A percentile compares a stretch with the other conserved stretches of the same genome.
phyloP scores from a whole-genome alignment of 2,797 vertebrate species.

The Huso huso region DNA sequence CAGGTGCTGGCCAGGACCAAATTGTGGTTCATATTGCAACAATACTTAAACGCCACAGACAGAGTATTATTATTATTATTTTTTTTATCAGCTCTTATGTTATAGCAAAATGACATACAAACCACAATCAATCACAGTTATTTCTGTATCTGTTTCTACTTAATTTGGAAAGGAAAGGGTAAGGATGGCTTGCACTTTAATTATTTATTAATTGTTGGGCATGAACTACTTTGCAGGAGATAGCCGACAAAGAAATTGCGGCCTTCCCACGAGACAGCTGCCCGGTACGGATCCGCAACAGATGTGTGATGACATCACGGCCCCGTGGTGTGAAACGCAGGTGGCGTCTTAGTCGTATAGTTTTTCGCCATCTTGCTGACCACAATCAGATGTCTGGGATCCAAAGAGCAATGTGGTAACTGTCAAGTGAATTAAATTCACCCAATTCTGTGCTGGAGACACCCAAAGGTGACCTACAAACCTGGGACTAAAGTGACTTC shows the following conservation, averaged over 20 bases:
- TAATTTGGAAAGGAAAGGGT: background rate
- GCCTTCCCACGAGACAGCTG: conserved; percentile 85
- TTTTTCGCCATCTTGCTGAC: conserved; percentile 88
- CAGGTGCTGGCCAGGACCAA: conserved; percentile 56
- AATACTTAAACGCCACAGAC: fast-evolving
- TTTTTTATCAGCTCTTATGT: conserved; percentile 14
- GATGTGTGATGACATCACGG: conserved; percentile 87
- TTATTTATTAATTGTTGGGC: too few relatives aligned
- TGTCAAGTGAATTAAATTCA: background rate
- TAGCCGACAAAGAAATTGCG: conserved; percentile 82
- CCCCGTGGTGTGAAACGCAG: conserved; percentile 77
- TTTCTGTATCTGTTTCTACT: too few relatives aligned
- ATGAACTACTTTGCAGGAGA: conserved; percentile 54
- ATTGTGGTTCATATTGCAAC: background rate
- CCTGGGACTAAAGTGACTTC: too few relatives aligned
- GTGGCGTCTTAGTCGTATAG: conserved; percentile 88
- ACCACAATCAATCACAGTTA: too few relatives aligned
- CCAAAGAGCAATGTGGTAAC: conserved; percentile 84
- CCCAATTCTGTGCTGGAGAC: too few relatives aligned
- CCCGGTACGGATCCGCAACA: conserved; percentile 79
- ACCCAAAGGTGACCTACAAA: too few relatives aligned
- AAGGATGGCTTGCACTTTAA: background rate
- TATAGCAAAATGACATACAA: too few relatives aligned
- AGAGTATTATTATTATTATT: background rate
- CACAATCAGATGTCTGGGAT: conserved; percentile 85